Conservation (phyloP, 2,113 vertebrate genomes). For the Scomber colias region DNA sequence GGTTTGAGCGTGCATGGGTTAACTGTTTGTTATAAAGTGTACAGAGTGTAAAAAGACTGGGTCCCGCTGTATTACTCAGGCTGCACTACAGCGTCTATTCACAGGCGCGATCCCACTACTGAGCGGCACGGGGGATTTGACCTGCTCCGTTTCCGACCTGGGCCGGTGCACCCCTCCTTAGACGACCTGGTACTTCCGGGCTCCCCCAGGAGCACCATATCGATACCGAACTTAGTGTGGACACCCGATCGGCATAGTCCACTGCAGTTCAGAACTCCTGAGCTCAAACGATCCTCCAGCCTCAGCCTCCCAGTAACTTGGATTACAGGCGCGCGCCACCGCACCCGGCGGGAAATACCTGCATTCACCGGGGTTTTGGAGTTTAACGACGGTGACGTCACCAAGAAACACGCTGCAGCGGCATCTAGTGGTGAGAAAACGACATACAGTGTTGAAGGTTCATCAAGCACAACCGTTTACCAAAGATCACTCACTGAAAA, state of each 20-base stretch:
- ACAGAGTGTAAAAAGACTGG: constrained; percentile 30
- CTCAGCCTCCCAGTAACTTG: constrained; percentile 66
- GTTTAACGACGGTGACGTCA: neutral
- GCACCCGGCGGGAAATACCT: neutral
- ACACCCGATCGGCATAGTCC: constrained; percentile 30
- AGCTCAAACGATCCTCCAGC: constrained; percentile 69
- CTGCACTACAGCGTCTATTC: constrained; percentile 68
- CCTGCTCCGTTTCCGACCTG: constrained; percentile 75
- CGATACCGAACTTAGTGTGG: neutral
- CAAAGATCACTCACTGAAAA: too few relatives aligned
- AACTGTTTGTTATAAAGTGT: accelerated
- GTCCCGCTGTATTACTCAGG: constrained; percentile 63
- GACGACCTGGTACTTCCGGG: constrained; percentile 64
- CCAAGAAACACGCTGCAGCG: accelerated
- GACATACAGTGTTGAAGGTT: too few relatives aligned
- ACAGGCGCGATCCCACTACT: constrained; percentile 73
- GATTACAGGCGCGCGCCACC: constrained; percentile 73
- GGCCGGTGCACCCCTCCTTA: constrained; percentile 69
- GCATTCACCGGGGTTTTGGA: neutral
- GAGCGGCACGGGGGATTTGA: constrained; percentile 73
- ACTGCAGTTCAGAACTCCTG: constrained; percentile 67
- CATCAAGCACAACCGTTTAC: too few relatives aligned
- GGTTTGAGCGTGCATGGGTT: too few relatives aligned
- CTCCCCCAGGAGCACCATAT: constrained; percentile 67
- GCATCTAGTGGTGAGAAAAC: too few relatives aligned